Conservation (phyloP, 2,797 vertebrate genomes). For the Phaenicophaeus curvirostris region DNA sequence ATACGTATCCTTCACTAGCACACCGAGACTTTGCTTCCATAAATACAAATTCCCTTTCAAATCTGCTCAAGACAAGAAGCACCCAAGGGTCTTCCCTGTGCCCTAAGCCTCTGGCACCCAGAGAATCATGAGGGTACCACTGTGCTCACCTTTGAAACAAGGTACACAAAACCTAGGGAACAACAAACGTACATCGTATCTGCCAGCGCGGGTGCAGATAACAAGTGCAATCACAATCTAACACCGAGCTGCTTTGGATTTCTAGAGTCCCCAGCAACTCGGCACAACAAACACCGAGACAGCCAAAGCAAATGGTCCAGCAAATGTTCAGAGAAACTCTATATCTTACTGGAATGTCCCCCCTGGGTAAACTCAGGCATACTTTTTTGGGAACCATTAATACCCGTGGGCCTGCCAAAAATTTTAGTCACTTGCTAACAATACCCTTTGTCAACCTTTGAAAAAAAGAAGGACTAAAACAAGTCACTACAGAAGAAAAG, state of each 20-base stretch:
- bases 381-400: conserved; percentile 40
- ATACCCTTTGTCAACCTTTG: background rate
- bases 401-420: conserved; percentile 29
- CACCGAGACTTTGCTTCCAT: background rate
- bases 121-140: background rate
- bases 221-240: background rate
- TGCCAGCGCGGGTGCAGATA: rapidly evolving
- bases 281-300: conserved; percentile 23
- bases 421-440: background rate
- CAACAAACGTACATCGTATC: rapidly evolving
- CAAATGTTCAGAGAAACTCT: conserved; percentile 26
- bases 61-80: background rate
- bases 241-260: background rate
- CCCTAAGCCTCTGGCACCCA: background rate
- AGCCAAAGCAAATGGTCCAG: conserved; percentile 10
- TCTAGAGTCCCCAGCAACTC: conserved; percentile 40
- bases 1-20: background rate
- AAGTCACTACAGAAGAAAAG: background rate
- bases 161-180: background rate
- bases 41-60: background rate
- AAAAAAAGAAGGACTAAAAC: background rate
- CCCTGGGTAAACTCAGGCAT: background rate
- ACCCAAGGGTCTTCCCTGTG: background rate
- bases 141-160: background rate
- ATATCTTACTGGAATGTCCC: background rate